Percentiles rank a stretch among this genome's conserved stretches.
These are phyloP conservation scores for Zeuzera pyrina DNA, from an alignment of 2,888 invertebrate species.

Conservation along the genomic window DNA sequence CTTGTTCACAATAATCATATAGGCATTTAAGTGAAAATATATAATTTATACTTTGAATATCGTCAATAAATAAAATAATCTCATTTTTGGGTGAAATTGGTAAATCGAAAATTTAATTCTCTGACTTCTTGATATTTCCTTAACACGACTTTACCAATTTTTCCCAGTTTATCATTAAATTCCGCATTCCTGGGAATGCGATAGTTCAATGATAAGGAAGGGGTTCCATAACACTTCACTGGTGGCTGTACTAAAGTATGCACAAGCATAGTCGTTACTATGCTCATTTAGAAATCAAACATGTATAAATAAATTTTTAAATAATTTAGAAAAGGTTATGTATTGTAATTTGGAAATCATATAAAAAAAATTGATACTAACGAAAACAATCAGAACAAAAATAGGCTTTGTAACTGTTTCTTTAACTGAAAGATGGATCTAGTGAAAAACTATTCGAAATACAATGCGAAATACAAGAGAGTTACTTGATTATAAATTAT, in stretches of 20 bases:
- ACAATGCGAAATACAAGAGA: too few species aligned
- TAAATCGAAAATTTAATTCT: slow-evolving; percentile 16
- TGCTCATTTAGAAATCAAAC: slow-evolving; percentile 40
- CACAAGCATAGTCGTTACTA: slow-evolving; percentile 40
- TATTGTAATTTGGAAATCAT: too few species aligned
- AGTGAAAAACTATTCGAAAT: too few species aligned
- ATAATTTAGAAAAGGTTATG: too few species aligned
- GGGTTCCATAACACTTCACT: slow-evolving; percentile 29
- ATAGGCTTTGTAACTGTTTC: too few species aligned
- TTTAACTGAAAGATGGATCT: too few species aligned
- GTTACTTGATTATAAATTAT: too few species aligned
- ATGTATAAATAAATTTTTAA: too few species aligned
- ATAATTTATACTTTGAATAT: slow-evolving; percentile 16
- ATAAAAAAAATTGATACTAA: too few species aligned
- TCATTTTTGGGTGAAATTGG: slow-evolving; percentile 40
- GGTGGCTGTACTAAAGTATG: slow-evolving; percentile 45
- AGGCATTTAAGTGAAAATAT: slow-evolving; percentile 7
- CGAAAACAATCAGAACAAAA: too few species aligned
- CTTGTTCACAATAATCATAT: slow-evolving; percentile 14
- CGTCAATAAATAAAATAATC: slow-evolving; percentile 64
- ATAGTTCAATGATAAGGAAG: slow-evolving; percentile 24
- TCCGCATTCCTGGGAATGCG: slow-evolving; percentile 27
- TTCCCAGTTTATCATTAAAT: slow-evolving; percentile 15
- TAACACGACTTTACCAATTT: slow-evolving; percentile 30
- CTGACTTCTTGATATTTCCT: too few species aligned